Percentiles rank a stretch among this genome's conserved stretches.
phyloP scores from a whole-genome alignment of 2,113 vertebrate genomes.

The Gymnobelideus leadbeateri region DNA sequence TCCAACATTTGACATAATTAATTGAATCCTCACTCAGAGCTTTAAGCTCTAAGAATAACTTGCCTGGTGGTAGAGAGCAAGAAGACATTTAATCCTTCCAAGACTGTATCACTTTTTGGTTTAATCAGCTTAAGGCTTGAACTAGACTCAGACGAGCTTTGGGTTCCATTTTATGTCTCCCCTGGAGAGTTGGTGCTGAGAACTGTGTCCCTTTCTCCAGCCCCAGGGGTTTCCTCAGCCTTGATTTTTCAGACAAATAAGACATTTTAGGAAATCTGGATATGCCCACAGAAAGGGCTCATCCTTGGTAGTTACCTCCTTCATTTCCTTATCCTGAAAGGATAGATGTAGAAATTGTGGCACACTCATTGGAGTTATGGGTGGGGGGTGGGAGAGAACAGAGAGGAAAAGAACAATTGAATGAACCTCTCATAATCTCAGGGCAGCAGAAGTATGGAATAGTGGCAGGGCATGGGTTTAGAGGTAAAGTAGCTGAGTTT shows the following conservation, averaged over 20 bases:
- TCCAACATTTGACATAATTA: not conserved
- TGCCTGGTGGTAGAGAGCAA: not conserved
- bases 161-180: not conserved
- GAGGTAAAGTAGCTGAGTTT: not conserved
- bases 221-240: not conserved
- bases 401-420: not conserved
- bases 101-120: not conserved
- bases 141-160: not conserved
- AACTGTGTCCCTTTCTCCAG: not conserved
- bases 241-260: not conserved
- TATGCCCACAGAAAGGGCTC: not conserved
- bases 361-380: not conserved
- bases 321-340: not conserved
- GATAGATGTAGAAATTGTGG: not conserved
- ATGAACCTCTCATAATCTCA: not conserved
- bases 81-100: conserved; percentile 8
- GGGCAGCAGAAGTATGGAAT: not conserved
- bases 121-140: not conserved
- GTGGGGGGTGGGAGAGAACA: not conserved
- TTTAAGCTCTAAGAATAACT: not conserved
- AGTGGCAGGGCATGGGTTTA: not conserved
- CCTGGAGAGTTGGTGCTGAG: not conserved
- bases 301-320: not conserved
- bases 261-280: not conserved
- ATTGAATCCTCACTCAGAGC: not conserved